Evolutionary conservation across 1,140 invertebrate genomes (phyloP).

Genomic region (Mylabris phalerata): DNA sequence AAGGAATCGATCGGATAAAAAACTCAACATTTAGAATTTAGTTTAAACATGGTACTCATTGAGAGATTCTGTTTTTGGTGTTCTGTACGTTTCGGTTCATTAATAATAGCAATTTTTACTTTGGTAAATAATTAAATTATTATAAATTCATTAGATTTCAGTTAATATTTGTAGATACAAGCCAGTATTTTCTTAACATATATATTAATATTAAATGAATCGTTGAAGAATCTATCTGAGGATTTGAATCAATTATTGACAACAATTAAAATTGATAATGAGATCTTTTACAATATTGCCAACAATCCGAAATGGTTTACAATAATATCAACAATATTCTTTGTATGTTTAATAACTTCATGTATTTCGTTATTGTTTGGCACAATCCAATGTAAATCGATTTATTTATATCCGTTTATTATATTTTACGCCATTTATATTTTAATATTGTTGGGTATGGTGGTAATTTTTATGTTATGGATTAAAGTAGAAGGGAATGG

Average conservation of each 20-base stretch:
- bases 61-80: constrained; percentile 19
- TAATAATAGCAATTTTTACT: constrained; percentile 7
- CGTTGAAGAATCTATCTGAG: background rate
- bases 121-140: constrained; percentile 2
- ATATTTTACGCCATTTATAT: constrained; percentile 14
- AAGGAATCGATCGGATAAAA: too few relatives aligned
- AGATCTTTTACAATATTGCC: background rate
- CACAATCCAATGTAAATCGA: background rate
- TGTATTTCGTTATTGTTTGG: background rate
- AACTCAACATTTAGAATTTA: too few relatives aligned
- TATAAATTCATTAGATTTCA: constrained; percentile 3
- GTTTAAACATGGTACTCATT: constrained; percentile 3
- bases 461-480: constrained; percentile 1
- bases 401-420: constrained; percentile 18
- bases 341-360: background rate
- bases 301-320: constrained; percentile 1
- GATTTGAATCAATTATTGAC: background rate
- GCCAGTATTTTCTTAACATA: background rate
- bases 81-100: constrained; percentile 16
- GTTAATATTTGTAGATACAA: constrained; percentile 5
- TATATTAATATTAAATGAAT: background rate
- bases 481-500: constrained; percentile 11
- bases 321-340: background rate
- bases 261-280: background rate
- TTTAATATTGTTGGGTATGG: constrained; percentile 1